Base-by-base conservation (phyloP, 2,888 invertebrate genomes). In the Calliscelio sp. region DNA sequence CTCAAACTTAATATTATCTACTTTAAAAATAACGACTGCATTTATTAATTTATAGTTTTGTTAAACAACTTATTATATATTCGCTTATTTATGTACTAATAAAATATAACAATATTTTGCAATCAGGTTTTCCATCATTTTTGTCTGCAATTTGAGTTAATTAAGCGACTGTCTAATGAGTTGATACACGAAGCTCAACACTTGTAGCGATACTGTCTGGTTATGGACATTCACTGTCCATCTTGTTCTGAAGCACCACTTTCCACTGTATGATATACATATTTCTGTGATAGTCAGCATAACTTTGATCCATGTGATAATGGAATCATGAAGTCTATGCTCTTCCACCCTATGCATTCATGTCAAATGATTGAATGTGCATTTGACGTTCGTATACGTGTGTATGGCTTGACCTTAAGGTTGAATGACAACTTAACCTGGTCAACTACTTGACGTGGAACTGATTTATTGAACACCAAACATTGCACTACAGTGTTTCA, bases 301-400 rank as follows among this genome's bases (percentile, higher is more conserved):
- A 79, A 79, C 71, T 79, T 79, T 79, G 79, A 79, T 63, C 79
- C 63, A 55, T 55, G 41, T 65, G 79, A 79, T 79, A 79, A 79
- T 79, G 71, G 71, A 71, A 79, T 79, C 79, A 79, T 55, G 63
- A 79, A 68, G 78, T 79, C 61, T 61, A 49, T 59, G 78, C 68
- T 66, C 61, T 61, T 63, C 68, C 46, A 71, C 59, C 65, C 63
- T 65, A 20, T 4, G 65, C 55, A 46, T 71, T 63, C 71, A 65
- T 55, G 79, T 79, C 63, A 49, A 25, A 55, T 61, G 79, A 79
- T 53, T 55, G 71, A 79, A 71, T 61, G 70, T 63, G 63, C 53
- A 46, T 65, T 71, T 79, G 79, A 79, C 63, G 61, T 71, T 35
- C 38, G 18, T 25, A 49, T 63, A 35, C 51, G 44, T 32, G 20